These are phyloP conservation scores for Chloromyia formosa DNA, from an alignment of 2,888 invertebrate genomes.

Conservation along the genomic window DNA sequence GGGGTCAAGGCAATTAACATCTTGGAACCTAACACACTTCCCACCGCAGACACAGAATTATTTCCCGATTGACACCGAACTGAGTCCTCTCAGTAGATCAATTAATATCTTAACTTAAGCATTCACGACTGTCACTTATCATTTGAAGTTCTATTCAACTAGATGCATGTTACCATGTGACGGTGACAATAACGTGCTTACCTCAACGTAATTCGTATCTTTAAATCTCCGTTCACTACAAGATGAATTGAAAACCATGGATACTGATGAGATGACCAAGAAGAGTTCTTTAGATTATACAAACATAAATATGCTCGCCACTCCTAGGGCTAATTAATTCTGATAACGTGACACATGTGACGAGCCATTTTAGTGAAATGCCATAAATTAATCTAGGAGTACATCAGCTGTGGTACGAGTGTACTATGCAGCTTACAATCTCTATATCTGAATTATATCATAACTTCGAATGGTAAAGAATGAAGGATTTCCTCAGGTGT, in stretches of 20 bases:
- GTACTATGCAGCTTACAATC: not conserved
- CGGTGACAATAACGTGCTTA: not conserved
- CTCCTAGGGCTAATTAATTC: constrained; percentile 48
- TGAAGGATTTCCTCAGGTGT: constrained; percentile 10
- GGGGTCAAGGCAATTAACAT: too few relatives aligned
- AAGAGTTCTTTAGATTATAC: not conserved
- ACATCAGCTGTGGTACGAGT: not conserved
- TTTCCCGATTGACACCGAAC: too few relatives aligned
- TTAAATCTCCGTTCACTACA: not conserved
- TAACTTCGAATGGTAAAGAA: not conserved
- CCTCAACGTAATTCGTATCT: not conserved
- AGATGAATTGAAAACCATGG: not conserved
- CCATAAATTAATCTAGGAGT: constrained; percentile 45
- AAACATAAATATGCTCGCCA: not conserved
- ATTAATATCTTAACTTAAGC: constrained; percentile 45
- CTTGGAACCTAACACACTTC: too few relatives aligned
- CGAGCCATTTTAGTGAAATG: constrained; percentile 47
- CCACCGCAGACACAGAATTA: too few relatives aligned
- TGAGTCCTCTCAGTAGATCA: constrained; percentile 34
- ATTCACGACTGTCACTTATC: constrained; percentile 31
- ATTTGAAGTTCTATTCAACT: not conserved
- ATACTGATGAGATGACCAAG: constrained; percentile 5
- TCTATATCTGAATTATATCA: constrained; percentile 45
- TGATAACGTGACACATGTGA: constrained; percentile 49
- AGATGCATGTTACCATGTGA: not conserved